Evolutionary conservation across 2,888 invertebrate genomes (phyloP), one percentile per base, ranked within the genome.

Genomic region (Erebia palarica): DNA sequence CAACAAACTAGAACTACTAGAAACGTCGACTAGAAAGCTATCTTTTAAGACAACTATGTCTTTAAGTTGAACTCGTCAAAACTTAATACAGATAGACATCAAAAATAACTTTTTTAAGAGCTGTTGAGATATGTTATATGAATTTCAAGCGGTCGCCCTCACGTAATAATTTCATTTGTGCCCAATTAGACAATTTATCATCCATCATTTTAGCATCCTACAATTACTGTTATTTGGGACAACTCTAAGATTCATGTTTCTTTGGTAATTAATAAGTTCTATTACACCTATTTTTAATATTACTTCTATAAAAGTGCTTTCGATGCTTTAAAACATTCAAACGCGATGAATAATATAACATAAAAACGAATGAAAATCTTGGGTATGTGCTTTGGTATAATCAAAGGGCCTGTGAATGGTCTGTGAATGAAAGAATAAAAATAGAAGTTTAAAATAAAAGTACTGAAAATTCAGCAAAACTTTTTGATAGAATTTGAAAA

Each of bases 11-110:
- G 3, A 53, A 13, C 57, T 58, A 18, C 14, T 5, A 3, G n/a
- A n/a, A n/a, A n/a, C n/a, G n/a, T n/a, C n/a, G n/a, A n/a, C n/a
- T n/a, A n/a, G 11, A 0, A 18, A 55, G 53, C 55, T 55, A 58
- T 27, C 27, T 27, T 58, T 58, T 21, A 21, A 63, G 44, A 63
- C 63, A 63, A 63, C 63, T 63, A 21, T 63, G 63, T 63, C 21
- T 63, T 49, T 47, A 63, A 63, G 63, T 49, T 21, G 21, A 63
- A 13, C 49, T 61, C 61, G 18, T 44, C 11, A 27, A 44, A 42
- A 42, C 47, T 21, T 7, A 3, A 14, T 49, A 21, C 18, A 3
- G 14, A 63, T 49, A 21, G 49, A 63, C 49, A 63, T 21, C 63
- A 63, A 63, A 63, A 63, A 27, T 49, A 49, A 49, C 63, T 63